A percentile compares a stretch with the other conserved stretches of the same genome.
Evolutionary conservation across 2,797 vertebrate genomes (phyloP).

Genomic region (Amphiprion clarkii): DNA sequence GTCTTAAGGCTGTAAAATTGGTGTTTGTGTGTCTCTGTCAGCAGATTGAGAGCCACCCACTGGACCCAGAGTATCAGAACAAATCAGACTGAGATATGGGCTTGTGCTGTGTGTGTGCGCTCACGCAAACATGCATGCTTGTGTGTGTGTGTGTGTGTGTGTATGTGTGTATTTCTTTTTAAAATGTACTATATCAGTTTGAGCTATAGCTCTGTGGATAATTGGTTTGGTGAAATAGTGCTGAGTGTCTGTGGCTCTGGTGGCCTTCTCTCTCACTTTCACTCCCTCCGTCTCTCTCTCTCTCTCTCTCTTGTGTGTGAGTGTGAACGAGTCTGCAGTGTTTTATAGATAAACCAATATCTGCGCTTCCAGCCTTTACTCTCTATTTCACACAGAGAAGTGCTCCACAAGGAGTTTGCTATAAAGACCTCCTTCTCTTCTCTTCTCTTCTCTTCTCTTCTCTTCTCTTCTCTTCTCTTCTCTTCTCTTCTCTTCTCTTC

Average conservation of each 20-base stretch:
- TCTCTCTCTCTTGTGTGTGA: background rate
- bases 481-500: background rate
- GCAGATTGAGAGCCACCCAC: slow-evolving; percentile 82
- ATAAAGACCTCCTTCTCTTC: slow-evolving; percentile 61
- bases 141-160: slow-evolving; percentile 13
- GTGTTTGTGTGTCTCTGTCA: slow-evolving; percentile 78
- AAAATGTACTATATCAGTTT: slow-evolving; percentile 84
- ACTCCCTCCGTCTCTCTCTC: background rate
- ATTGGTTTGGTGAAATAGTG: slow-evolving; percentile 87
- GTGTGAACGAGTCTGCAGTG: slow-evolving; percentile 57
- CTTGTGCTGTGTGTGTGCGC: slow-evolving; percentile 36
- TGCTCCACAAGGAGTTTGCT: slow-evolving; percentile 70
- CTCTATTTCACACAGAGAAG: slow-evolving; percentile 72
- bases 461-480: background rate
- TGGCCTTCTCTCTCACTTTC: slow-evolving; percentile 70
- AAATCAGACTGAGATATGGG: slow-evolving; percentile 83
- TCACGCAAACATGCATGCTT: slow-evolving; percentile 40
- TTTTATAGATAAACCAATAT: slow-evolving; percentile 84
- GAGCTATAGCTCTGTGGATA: slow-evolving; percentile 85
- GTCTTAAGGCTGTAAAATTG: slow-evolving; percentile 78
- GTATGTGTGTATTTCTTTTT: slow-evolving; percentile 71
- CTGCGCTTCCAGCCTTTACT: slow-evolving; percentile 70
- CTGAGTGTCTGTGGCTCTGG: slow-evolving; percentile 82
- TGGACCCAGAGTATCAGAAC: slow-evolving; percentile 80
- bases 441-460: slow-evolving; percentile 12